Evolutionary conservation across 2,797 vertebrate genomes (phyloP).

Genomic region (Anisognathus igniventris): DNA sequence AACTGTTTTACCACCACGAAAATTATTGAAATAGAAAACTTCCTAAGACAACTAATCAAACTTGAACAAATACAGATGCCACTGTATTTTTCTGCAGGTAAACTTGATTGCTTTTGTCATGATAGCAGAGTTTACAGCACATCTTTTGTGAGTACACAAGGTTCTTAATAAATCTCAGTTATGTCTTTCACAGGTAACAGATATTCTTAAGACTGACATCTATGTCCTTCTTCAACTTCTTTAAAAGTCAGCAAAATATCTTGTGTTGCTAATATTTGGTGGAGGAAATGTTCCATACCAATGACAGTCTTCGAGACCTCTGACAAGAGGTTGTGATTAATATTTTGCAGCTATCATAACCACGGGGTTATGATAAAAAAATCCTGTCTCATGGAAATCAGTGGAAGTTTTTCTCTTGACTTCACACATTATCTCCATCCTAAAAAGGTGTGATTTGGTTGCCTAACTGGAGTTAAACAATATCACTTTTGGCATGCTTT

Average conservation of each 20-base stretch:
- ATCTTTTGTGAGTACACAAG: background rate
- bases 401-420: background rate
- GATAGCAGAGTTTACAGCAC: background rate
- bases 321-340: background rate
- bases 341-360: background rate
- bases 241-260: background rate
- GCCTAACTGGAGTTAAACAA: background rate
- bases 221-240: background rate
- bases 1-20: background rate
- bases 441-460: background rate
- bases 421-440: background rate
- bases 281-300: background rate
- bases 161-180: background rate
- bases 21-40: background rate
- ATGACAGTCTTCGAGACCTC: background rate
- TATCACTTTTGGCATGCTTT: background rate
- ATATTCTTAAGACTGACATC: background rate
- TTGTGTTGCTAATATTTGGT: background rate
- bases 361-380: background rate
- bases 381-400: background rate
- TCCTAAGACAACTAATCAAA: background rate
- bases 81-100: background rate
- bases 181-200: background rate
- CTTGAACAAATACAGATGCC: background rate
- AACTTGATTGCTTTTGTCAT: background rate